Base-by-base conservation (phyloP, 2,797 vertebrate genomes). In the Parambassis ranga region DNA sequence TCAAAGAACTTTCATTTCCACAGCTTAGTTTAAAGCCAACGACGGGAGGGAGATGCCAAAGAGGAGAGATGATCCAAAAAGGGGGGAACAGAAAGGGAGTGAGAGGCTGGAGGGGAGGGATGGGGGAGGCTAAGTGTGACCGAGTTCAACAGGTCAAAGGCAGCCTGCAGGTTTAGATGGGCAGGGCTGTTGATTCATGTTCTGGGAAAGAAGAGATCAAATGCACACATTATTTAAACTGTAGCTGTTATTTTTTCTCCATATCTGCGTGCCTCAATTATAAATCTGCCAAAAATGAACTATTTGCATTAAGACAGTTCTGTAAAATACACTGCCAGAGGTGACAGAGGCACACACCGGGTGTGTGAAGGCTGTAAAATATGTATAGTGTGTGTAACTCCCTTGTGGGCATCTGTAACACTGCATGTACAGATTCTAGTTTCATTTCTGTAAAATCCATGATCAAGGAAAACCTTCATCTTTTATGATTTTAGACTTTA, bases 1-100 rank as follows among this genome's bases (percentile, higher is more conserved):
- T 43, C 56, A 58, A 46, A 79, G 79, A 64, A 65, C 72, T 82
- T 89, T 83, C 72, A 84, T 81, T 84, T 87, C 71, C 66, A 86
- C 52, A 75, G 71, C 66, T 83, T 71, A 77, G 51, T 33, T 53
- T 51, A 37, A 80, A 75, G 65, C 68, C 52, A 65, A 41, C 14
- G 6, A 42, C 3, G 15, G 36, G 44, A 41, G 32, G 37, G 44
- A 32, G 49, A 62, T 42, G 50, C 61, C 56, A 65, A 36, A 49
- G 58, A 71, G 53, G 52, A 47, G 28, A 46, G 56, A 64, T 35
- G 46, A 33, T 48, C 31, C 38, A 65, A 65, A 49, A 43, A 18
- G 41, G 20, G 41, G 20, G 57, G 53, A 70, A 47, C 57, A 41
- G 59, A 48, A 33, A 68, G 43, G 26, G 52, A 75, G 53, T 28